Evolutionary conservation across 2,888 invertebrate genomes (phyloP), one percentile per base, ranked within the genome.

Genomic region (Sturmia bella): DNA sequence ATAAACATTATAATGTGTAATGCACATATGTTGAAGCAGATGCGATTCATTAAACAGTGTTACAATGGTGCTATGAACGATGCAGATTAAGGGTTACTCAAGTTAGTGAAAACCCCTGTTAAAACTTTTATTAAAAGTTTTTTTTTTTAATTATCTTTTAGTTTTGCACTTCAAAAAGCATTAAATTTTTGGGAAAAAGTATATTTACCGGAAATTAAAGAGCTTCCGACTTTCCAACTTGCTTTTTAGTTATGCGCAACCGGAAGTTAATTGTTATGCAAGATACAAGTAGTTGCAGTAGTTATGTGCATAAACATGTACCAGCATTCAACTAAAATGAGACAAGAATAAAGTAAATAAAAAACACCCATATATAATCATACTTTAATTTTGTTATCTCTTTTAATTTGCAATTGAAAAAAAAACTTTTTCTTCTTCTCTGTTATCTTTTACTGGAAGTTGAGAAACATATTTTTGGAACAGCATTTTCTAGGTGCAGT

Each of bases 231-330:
- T 77, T 63, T 73, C 50, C 37, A 68, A 52, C 24, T 63, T 63
- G 12, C 48, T 50, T 64, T 66, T 80, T 61, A 64, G 63, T 69
- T 81, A 69, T 81, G 72, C 57, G 56, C 61, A 77, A 57, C 69
- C 81, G 81, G 81, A 81, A 73, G 81, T 72, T 81, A 76, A 81
- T 81, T 81, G 80, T 81, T 81, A 81, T 81, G 72, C 76, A 81
- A 76, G 80, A 81, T 81, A 63, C 63, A 69, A 64, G 41, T 21
- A 41, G 77, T 50, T 56, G 24, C 41, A 66, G 39, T 17, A 57
- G 39, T 15, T 21, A 39, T 37, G 43, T 43, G 32, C n/a, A 27
- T 48, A 12, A 74, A 63, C 11, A 54, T 56, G 15, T 9, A 48
- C 11, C 24, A 15, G 17, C 52, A 52, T 45, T 21, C 41, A 73